Evolutionary conservation across 2,888 invertebrate genomes (phyloP).

Genomic region (Gisinianus flammeolus): DNA sequence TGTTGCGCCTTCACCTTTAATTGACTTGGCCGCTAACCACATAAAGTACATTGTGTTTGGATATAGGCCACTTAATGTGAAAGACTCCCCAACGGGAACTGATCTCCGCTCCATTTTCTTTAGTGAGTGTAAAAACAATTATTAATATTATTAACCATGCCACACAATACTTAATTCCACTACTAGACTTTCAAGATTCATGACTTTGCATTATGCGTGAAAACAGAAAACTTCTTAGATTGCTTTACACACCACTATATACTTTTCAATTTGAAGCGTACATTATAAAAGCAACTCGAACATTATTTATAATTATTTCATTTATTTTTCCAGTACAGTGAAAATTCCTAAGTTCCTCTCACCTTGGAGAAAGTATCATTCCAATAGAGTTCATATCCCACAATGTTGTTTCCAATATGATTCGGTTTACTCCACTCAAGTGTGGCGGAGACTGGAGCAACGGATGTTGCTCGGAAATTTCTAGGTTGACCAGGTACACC

Average conservation of each 20-base stretch:
- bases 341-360: too few relatives aligned
- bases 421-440: conserved; percentile 91
- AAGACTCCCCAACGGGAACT: conserved; percentile 81
- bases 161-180: too few relatives aligned
- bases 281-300: too few relatives aligned
- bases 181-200: too few relatives aligned
- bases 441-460: conserved; percentile 88
- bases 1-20: conserved; percentile 92
- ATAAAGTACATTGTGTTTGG: conserved; percentile 97
- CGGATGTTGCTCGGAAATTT: conserved; percentile 82
- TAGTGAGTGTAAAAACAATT: not conserved
- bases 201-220: too few relatives aligned
- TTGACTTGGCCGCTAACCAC: conserved; percentile 93
- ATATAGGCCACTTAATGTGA: conserved; percentile 86
- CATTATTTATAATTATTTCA: too few relatives aligned
- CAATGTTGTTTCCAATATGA: conserved; percentile 89
- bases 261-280: too few relatives aligned
- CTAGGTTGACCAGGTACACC: conserved; percentile 96
- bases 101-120: conserved; percentile 72
- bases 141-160: not conserved
- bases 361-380: conserved; percentile 92
- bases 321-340: too few relatives aligned
- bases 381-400: conserved; percentile 96
- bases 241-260: too few relatives aligned
- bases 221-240: too few relatives aligned